A percentile compares a stretch with the other conserved stretches of the same genome.
These are phyloP conservation scores for Myopa testacea DNA, from an alignment of 2,888 invertebrate genomes.

Conservation along the genomic window DNA sequence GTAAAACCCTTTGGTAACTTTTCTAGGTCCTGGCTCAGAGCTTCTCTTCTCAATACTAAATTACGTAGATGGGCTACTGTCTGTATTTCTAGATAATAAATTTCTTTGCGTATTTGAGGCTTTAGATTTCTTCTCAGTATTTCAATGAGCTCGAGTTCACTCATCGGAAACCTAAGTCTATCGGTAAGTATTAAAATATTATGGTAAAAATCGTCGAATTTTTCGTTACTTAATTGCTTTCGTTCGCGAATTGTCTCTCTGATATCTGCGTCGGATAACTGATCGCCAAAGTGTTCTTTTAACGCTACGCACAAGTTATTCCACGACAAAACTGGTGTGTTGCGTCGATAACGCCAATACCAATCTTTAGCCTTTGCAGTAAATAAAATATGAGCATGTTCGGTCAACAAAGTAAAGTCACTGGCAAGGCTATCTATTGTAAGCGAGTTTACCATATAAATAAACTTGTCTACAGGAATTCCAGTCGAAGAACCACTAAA, in stretches of 20 bases:
- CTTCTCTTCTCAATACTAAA: constrained; percentile 19
- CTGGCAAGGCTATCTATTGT: constrained; percentile 36
- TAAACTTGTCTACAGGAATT: constrained; percentile 36
- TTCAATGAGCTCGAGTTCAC: constrained; percentile 26
- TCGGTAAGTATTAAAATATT: constrained; percentile 16
- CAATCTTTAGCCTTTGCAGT: constrained; percentile 34
- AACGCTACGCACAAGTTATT: constrained; percentile 17
- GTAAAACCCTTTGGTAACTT: neutral
- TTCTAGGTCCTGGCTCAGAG: constrained; percentile 1
- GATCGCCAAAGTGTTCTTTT: neutral
- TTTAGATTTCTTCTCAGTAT: constrained; percentile 33
- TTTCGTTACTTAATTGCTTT: constrained; percentile 36
- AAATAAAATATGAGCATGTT: too few species aligned
- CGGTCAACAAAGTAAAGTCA: neutral
- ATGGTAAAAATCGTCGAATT: constrained; percentile 41
- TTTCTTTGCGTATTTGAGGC: constrained; percentile 22
- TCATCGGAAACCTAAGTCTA: constrained; percentile 20
- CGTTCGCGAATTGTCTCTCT: constrained; percentile 39
- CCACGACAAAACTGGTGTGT: constrained; percentile 27
- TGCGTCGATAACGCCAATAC: constrained; percentile 39
- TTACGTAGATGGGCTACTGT: constrained; percentile 10
- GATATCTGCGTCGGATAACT: constrained; percentile 38
- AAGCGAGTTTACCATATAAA: constrained; percentile 37
- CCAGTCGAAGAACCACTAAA: too few species aligned
- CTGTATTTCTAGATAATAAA: constrained; percentile 13